Evolutionary conservation across 2,888 invertebrate genomes (phyloP), one percentile per base, ranked within the genome.

Genomic region (Anthophora plumipes): DNA sequence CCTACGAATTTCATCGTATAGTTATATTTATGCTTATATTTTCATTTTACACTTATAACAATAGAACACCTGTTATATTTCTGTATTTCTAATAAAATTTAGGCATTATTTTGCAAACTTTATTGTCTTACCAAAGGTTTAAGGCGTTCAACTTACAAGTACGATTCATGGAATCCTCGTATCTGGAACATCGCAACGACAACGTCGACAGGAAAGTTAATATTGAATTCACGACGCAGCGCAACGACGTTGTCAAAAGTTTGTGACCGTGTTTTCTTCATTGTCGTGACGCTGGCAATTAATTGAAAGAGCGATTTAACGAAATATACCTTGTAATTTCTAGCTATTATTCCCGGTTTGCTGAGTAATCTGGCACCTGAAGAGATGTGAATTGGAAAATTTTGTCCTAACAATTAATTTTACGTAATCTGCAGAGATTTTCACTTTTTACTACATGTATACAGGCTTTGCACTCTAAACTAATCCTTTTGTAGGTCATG

Each of bases 81-180:
- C 31, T 31, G 4, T 31, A 31, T 31, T 31, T 31, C 4, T 2
- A 25, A 43, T 17, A 14, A 52, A 22, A 57, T 1, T 4, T 22
- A 55, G 8, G 22, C 20, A 5, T 6, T 6, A 37, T 43, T 60
- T 43, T 3, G 0, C 12, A 9, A 37, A 17, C 43, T 46, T 31
- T 14, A 60, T 43, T 31, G 43, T 17, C 31, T 69, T 52, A 54
- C 52, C 4, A 12, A 66, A 72, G 64, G 55, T 72, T 57, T n/a
- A 37, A 72, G 57, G 12, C 22, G 37, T 55, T 61, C n/a, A 69
- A 70, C 61, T 75, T 54, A 54, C 54, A 70, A 75, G 63, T 50
- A 70, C 54, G 39, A 61, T 55, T 61, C 39, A 37, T 11, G 22
- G 14, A 55, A 3, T n/a, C 25, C 37, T 41, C 48, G 57, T 74